These are phyloP conservation scores for Kryptopterus vitreolus DNA, from an alignment of 2,797 vertebrate genomes.

Conservation along the genomic window DNA sequence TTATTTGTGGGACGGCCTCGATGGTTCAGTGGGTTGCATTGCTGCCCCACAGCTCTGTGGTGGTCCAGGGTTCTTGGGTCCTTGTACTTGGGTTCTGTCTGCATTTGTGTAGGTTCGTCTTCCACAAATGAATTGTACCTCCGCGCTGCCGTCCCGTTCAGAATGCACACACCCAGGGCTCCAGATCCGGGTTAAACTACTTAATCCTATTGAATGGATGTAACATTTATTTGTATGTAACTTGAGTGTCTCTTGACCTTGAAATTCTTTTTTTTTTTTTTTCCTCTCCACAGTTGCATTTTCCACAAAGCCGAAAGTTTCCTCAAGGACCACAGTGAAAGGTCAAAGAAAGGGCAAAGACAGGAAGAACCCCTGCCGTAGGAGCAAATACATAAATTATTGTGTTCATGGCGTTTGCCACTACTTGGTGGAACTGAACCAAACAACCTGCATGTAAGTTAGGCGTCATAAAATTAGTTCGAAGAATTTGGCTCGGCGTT, in stretches of 20 bases:
- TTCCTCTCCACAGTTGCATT: constrained; percentile 68
- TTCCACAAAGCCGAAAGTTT: constrained; percentile 76
- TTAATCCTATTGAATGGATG: not conserved
- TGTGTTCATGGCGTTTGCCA: constrained; percentile 81
- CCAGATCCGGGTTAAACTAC: not conserved
- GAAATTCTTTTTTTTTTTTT: constrained; percentile 20
- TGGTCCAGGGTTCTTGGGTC: not conserved
- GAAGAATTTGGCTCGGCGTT: not conserved
- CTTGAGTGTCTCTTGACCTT: constrained; percentile 19
- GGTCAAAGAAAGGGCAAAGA: constrained; percentile 68
- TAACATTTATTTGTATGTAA: not conserved
- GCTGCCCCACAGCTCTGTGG: not conserved
- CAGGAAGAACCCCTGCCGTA: constrained; percentile 79
- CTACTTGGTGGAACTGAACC: constrained; percentile 70
- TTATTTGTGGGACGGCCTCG: constrained; percentile 12
- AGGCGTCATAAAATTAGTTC: not conserved
- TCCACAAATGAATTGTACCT: not conserved
- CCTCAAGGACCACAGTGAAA: constrained; percentile 65
- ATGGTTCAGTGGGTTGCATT: not conserved
- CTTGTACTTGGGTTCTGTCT: not conserved
- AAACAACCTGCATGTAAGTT: constrained; percentile 80
- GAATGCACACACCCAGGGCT: not conserved
- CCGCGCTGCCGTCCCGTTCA: not conserved
- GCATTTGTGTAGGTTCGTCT: not conserved
- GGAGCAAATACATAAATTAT: constrained; percentile 76